Base-by-base conservation (phyloP, 2,888 invertebrate species). In the Zaprionus bogoriensis region DNA sequence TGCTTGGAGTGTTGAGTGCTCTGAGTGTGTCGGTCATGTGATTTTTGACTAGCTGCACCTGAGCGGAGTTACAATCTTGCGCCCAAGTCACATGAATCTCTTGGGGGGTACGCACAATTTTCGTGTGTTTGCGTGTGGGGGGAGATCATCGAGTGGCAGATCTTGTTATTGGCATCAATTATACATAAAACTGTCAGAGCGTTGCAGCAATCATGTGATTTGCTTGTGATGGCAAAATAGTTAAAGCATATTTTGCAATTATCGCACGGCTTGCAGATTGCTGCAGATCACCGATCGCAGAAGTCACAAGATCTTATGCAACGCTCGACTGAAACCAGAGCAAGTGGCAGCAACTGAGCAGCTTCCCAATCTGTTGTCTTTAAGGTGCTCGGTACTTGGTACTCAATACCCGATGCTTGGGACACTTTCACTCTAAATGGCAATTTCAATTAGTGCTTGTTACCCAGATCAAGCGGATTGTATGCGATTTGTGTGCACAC, bases 381-480 rank as follows among this genome's bases (percentile, higher is more conserved):
- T 68, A 38, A 60, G 69, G 74, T 83, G 87, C 86, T 61, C 46
- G 32, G 7, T n/a, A n/a, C 7, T 36, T 20, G 38, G 39, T n/a
- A n/a, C n/a, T 44, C 32, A 25, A 51, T 12, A 12, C 20, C 39
- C 28, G 38, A 38, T 36, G 55, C 78, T 74, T 70, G 79, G 66
- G 74, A 80, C 84, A 86, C 87, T 81, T 81, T 81, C 76, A 57
- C 69, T 87, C 42, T 51, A 87, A 84, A 86, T 73, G 88, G 83
- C 62, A 59, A 81, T 80, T 86, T 87, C 83, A 87, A 84, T 84
- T 84, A 84, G 88, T 87, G 73, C 85, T 58, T 69, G 75, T 80
- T 82, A 60, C 54, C 36, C 23, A 52, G 48, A 64, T 48, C 67
- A 67, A 75, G 74, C 57, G 79, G 54, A 53, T 79, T 83, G 67